These are phyloP conservation scores for Pyxicephalus adspersus DNA, from an alignment of 2,113 vertebrate genomes.

Conservation along the genomic window DNA sequence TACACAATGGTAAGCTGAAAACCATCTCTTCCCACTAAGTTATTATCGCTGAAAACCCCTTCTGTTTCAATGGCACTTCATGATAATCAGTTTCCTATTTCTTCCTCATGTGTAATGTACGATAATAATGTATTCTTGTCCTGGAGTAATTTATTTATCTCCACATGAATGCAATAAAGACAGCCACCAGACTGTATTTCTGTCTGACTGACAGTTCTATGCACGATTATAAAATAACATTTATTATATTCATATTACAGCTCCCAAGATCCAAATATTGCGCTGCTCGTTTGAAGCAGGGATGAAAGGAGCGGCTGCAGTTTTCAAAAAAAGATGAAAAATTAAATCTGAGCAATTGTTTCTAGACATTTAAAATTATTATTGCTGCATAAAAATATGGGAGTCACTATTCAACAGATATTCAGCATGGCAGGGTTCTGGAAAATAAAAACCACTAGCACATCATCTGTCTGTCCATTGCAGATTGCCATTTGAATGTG, in stretches of 20 bases:
- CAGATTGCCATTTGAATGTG: no score
- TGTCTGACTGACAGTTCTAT: slow-evolving; percentile 34
- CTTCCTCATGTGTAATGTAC: slow-evolving; percentile 36
- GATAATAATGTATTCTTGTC: slow-evolving; percentile 55
- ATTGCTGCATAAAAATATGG: slow-evolving; percentile 1
- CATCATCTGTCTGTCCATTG: no score
- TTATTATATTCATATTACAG: slow-evolving; percentile 45
- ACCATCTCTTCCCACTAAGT: slow-evolving; percentile 49
- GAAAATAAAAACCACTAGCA: no score
- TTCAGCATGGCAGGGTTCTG: neutral
- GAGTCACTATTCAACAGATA: neutral
- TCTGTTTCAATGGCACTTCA: slow-evolving; percentile 52
- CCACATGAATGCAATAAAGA: slow-evolving; percentile 55
- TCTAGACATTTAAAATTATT: slow-evolving; percentile 23
- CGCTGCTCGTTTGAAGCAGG: slow-evolving; percentile 2
- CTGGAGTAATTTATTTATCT: slow-evolving; percentile 54
- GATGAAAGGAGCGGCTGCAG: neutral
- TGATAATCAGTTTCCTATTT: slow-evolving; percentile 57
- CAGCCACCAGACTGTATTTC: slow-evolving; percentile 27
- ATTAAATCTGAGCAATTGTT: slow-evolving; percentile 4
- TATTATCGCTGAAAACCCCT: slow-evolving; percentile 48
- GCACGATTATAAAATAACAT: slow-evolving; percentile 44
- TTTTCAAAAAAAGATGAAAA: slow-evolving; percentile 4
- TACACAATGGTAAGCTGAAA: slow-evolving; percentile 54
- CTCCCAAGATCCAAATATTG: slow-evolving; percentile 24